Evolutionary conservation across 1,140 invertebrate genomes (phyloP), one percentile per base, ranked within the genome.

Genomic region (Polypedilum pembai): DNA sequence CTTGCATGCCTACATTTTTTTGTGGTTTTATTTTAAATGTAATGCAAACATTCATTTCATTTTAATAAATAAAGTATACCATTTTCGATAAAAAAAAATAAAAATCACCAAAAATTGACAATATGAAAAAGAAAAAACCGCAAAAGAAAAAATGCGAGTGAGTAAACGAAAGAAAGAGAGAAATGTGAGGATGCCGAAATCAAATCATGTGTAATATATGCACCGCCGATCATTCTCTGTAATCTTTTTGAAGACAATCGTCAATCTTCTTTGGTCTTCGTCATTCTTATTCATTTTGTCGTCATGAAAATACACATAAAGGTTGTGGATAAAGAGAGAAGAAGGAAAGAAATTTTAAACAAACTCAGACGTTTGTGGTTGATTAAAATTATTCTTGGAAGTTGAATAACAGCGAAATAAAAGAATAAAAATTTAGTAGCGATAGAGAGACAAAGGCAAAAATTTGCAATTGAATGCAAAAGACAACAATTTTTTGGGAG

Each of bases 401-500:
- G 8, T 45, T 45, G 24, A 45, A 12, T 15, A 45, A 45, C 41
- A 45, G 8, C 8, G 41, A 56, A 56, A 56, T n/a, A 15, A 45
- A 45, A 45, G 15, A 45, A 45, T 45, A 45, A 45, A 56, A 56
- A 56, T 33, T 33, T 33, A 33, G 24, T 5, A 33, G 24, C 45
- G 45, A 56, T n/a, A 56, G 4, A n/a, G 12, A 56, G 45, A 56
- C 45, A n/a, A 56, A 12, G 12, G 45, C 12, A 56, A 15, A n/a
- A 45, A 15, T n/a, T 12, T 12, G n/a, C 45, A 56, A 56, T 56
- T 56, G 45, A 56, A 56, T 56, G 45, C 45, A 56, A 56, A 56
- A 56, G n/a, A n/a, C n/a, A n/a, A 56, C 10, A 15, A 56, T 56
- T 69, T 69, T 21, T 69, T 69, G 65, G 65, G 18, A 18, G 65